Base-by-base conservation (phyloP, 2,113 vertebrate genomes). In the Collichthys lucidus region DNA sequence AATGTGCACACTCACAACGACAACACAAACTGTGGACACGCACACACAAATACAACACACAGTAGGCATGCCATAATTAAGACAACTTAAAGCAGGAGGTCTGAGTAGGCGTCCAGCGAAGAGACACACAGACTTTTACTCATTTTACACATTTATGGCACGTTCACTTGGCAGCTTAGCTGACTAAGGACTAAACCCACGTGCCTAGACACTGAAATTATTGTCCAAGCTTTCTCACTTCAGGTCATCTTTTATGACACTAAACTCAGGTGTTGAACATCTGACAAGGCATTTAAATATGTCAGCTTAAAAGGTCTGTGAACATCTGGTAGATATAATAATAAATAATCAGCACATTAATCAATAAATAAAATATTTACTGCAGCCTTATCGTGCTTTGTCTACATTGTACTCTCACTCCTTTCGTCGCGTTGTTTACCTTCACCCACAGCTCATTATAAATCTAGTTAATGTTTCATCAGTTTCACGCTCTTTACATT, bases 381-480 rank as follows among this genome's bases (percentile, higher is more conserved):
- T 40, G 35, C 35, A 40, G 35, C 35, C 35, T 40, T 40, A 40
- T 40, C 35, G 35, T 40, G 35, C 8, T 8, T 9, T 9, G 35
- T 40, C 31, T 35, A 7, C 31, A 7, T 35, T 40, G 7, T 40
- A 40, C 35, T 40, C 35, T 40, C 35, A 40, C 35, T 40, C 35
- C 35, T 40, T 40, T 8, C 35, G 0, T 12, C 17, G 53, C 4
- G 46, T 19, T 31, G 52, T 60, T 22, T 9, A 24, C 55, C 17
- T 31, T 65, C 7, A 49, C 20, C 35, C 47, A 46, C 0, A 10
- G 17, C 12, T 50, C 66, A 35, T n/a, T 17, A 49, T 46, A 68
- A 62, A 5, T 35, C 0, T 7, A 40, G 70, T 65, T 40, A 56
- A 85, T 29, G 50, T 71, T 61, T 70, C 8, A 66, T 53, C 26